Base-by-base conservation (phyloP, 2,797 vertebrate genomes). In the Phylloscopus collybita region DNA sequence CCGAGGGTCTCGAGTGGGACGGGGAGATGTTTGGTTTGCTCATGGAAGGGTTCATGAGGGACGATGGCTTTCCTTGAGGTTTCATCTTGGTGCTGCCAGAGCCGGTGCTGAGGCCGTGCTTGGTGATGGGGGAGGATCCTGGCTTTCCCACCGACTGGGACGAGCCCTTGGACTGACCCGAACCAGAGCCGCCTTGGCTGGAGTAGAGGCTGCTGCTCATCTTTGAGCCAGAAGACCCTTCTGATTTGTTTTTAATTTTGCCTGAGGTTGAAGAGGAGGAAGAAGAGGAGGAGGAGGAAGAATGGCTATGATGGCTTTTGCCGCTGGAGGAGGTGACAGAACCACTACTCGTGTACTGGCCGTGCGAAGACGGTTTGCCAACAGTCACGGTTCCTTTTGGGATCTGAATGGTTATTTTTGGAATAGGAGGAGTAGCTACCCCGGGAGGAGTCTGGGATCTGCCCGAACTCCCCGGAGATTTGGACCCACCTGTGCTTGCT, bases 391-490 rank as follows among this genome's bases (percentile, higher is more conserved):
- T 99, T 72, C 99, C 99, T 97, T 99, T 99, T 32, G 98, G 98
- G 79, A 99, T 99, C 97, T 99, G 99, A 97, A 99, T 99, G 36
- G 99, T 99, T 81, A 99, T 99, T 98, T 99, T 99, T 81, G 99
- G 99, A 92, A 99, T 99, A 67, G 99, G 99, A 83, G 99, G 99
- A 51, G 99, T 99, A 60, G 99, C 99, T 50, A 99, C 99, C 72
- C 99, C 99, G 0, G 99, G 99, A 65, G 99, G 99, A 45, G 99
- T 99, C 97, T 99, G 99, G 14, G 99, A 99, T 84, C 99, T 98
- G 79, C 98, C 99, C 26, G 99, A 99, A 94, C 99, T 99, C 91
- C 99, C 99, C 4, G 99, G 99, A 92, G 99, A 99, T 93, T 99
- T 99, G 79, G 99, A 99, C 54, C 99, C 98, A 16, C 98, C 98